phyloP scores from a whole-genome alignment of 2,113 vertebrate genomes.

The Alaudala cheleensis region DNA sequence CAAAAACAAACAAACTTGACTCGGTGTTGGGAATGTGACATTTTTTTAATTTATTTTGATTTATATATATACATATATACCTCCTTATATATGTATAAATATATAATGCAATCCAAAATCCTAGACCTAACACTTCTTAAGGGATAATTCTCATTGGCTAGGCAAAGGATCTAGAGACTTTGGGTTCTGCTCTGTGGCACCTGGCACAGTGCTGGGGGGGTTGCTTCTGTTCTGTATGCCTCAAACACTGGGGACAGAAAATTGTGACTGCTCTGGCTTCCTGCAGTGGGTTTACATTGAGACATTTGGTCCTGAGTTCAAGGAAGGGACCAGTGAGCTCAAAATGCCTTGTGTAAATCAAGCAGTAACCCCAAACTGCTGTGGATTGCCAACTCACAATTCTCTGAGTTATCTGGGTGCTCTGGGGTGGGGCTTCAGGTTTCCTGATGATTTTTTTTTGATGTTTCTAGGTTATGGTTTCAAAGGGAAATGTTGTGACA shows the following conservation, averaged over 20 bases:
- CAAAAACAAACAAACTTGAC: conserved; percentile 76
- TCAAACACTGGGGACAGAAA: conserved; percentile 60
- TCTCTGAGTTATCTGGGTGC: conserved; percentile 38
- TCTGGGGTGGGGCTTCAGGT: conserved; percentile 12
- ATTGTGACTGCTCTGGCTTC: conserved; percentile 56
- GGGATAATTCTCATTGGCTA: conserved; percentile 18
- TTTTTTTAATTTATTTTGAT: conserved; percentile 40
- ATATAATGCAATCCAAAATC: conserved; percentile 78
- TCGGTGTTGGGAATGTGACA: conserved; percentile 80
- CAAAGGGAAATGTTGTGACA: conserved; percentile 35
- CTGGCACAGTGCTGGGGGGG: conserved; percentile 61
- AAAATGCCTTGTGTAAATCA: not conserved
- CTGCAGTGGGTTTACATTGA: not conserved
- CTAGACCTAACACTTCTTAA: conserved; percentile 86
- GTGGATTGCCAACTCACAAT: conserved; percentile 27
- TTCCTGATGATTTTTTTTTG: not conserved
- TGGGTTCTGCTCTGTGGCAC: conserved; percentile 50
- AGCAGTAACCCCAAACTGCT: not conserved
- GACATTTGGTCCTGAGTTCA: not conserved
- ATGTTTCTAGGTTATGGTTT: conserved; percentile 34
- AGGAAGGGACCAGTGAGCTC: conserved; percentile 7
- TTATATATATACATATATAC: conserved; percentile 16
- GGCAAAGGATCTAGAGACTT: conserved; percentile 54
- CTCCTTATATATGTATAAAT: conserved; percentile 46
- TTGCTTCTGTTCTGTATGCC: conserved; percentile 66